phyloP scores from a whole-genome alignment of 2,888 invertebrate genomes.

The Agrilus mali region DNA sequence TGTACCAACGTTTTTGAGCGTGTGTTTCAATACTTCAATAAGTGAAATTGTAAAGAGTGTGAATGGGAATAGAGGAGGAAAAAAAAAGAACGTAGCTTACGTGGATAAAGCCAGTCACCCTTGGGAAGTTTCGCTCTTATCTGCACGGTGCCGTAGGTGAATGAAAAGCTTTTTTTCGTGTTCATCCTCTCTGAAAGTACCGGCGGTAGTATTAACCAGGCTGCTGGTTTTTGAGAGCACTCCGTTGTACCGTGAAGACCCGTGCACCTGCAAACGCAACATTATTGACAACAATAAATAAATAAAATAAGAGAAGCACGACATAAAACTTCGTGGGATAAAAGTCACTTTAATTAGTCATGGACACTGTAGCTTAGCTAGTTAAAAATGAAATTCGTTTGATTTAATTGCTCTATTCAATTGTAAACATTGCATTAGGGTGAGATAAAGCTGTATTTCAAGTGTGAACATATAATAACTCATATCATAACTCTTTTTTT shows the following conservation, averaged over 20 bases:
- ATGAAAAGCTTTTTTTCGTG: constrained; percentile 49
- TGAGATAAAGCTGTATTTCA: too few species aligned
- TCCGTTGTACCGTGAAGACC: constrained; percentile 21
- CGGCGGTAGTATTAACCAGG: constrained; percentile 52
- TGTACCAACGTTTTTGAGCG: too few species aligned
- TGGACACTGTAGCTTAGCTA: too few species aligned
- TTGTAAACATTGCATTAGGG: too few species aligned
- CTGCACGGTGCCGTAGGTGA: constrained; percentile 56
- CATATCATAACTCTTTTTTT: too few species aligned
- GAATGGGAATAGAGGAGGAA: too few species aligned
- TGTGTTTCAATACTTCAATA: too few species aligned
- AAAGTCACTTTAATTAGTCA: background rate
- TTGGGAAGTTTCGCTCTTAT: constrained; percentile 58
- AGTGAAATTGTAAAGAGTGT: too few species aligned
- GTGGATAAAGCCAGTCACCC: constrained; percentile 68
- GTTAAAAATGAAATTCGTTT: too few species aligned
- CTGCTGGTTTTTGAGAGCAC: constrained; percentile 37
- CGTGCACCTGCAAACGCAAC: constrained; percentile 30
- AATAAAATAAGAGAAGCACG: constrained; percentile 1
- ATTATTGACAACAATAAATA: too few species aligned
- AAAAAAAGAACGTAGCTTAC: constrained; percentile 32
- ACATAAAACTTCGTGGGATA: background rate
- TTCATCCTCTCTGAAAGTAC: constrained; percentile 50
- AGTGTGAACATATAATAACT: too few species aligned
- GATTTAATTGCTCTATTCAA: too few species aligned